Evolutionary conservation across 2,113 vertebrate species (phyloP).

Genomic region (Ammospiza caudacuta): DNA sequence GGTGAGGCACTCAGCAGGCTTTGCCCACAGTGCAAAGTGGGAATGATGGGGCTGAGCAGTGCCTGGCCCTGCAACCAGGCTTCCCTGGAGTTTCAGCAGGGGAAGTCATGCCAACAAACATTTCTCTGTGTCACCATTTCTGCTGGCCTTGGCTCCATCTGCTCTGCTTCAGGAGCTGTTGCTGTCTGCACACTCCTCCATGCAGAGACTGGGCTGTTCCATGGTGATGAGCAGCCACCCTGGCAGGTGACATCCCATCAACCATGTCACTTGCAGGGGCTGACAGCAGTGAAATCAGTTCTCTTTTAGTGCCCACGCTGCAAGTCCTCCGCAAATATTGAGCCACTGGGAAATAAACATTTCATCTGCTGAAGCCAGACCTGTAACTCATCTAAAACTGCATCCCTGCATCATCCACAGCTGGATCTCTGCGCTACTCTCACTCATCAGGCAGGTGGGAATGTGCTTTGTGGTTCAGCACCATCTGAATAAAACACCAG

Average conservation of each 20-base stretch:
- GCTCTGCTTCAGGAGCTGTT: neutral
- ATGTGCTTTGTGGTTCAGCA: neutral
- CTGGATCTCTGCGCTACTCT: neutral
- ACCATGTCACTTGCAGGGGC: neutral
- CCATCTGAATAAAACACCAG: neutral
- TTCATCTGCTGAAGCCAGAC: neutral
- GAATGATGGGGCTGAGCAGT: neutral
- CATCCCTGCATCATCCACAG: neutral
- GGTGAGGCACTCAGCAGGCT: neutral
- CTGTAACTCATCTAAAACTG: neutral
- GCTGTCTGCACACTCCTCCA: neutral
- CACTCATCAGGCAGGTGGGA: neutral
- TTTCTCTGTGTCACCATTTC: neutral
- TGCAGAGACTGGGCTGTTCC: neutral
- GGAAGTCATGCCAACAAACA: neutral
- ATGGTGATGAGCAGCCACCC: neutral
- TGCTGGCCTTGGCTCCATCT: neutral
- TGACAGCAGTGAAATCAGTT: neutral
- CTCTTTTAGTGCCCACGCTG: neutral
- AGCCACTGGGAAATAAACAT: neutral
- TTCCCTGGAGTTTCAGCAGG: neutral
- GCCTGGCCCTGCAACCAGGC: neutral
- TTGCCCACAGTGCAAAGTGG: accelerated
- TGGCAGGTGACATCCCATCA: neutral
- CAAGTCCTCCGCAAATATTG: neutral